Evolutionary conservation across 1,140 invertebrate species (phyloP).

Genomic region (Diachasmimorpha longicaudata): DNA sequence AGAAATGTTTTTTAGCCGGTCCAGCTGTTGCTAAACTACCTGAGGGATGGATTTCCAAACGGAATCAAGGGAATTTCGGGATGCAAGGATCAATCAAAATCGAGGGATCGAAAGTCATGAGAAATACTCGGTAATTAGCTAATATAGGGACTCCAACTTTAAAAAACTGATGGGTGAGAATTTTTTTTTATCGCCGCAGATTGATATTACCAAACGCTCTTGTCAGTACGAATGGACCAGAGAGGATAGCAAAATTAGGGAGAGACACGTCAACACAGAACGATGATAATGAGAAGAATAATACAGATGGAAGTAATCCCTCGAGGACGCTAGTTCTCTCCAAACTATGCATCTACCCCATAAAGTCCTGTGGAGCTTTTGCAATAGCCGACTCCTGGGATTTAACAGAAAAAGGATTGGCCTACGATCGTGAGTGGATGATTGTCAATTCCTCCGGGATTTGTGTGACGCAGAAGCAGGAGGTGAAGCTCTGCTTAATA

Average conservation of each 20-base stretch:
- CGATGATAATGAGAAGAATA: not conserved
- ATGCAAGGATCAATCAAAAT: too few relatives aligned
- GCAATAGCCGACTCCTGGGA: constrained; percentile 74
- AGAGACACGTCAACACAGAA: too few relatives aligned
- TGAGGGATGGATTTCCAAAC: constrained; percentile 34
- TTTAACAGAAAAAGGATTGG: constrained; percentile 75
- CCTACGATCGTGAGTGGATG: constrained; percentile 94
- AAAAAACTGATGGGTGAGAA: too few relatives aligned
- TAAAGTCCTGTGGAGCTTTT: constrained; percentile 91
- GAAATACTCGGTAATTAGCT: constrained; percentile 1
- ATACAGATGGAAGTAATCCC: not conserved
- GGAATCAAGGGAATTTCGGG: too few relatives aligned
- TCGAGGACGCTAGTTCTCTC: constrained; percentile 33
- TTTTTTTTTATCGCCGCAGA: too few relatives aligned
- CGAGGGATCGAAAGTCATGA: not conserved
- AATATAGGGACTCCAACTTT: too few relatives aligned
- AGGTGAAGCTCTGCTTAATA: constrained; percentile 82
- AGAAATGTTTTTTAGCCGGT: constrained; percentile 69
- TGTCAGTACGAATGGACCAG: too few relatives aligned
- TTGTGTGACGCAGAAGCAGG: constrained; percentile 87
- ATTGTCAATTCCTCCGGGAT: constrained; percentile 80
- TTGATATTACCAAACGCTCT: too few relatives aligned
- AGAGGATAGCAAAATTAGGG: too few relatives aligned
- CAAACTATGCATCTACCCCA: constrained; percentile 85
- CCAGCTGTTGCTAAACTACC: constrained; percentile 45